Conservation (phyloP, 2,888 invertebrate genomes). For the Synergus itoensis region DNA sequence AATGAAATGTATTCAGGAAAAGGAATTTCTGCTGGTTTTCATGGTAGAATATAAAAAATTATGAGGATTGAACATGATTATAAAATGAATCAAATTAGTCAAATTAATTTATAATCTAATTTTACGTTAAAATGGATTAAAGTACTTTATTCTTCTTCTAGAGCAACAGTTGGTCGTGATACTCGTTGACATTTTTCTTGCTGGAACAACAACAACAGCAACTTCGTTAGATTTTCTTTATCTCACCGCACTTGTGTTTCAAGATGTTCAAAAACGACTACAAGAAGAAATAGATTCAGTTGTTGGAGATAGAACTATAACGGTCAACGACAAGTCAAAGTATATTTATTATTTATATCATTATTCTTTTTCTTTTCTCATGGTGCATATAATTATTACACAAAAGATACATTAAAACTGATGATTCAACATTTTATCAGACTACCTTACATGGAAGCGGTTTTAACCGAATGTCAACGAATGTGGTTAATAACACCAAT, state of each 20-base stretch:
- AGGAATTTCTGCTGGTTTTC: slow-evolving; percentile 73
- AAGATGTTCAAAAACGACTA: slow-evolving; percentile 81
- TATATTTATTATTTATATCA: slow-evolving; percentile 60
- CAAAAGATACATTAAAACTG: too few relatives aligned
- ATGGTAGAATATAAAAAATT: slow-evolving; percentile 71
- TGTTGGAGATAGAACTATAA: slow-evolving; percentile 77
- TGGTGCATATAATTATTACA: too few relatives aligned
- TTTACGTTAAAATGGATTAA: not conserved
- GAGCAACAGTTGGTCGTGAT: slow-evolving; percentile 84
- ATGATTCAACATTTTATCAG: slow-evolving; percentile 59
- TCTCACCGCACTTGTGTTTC: slow-evolving; percentile 81
- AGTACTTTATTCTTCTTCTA: slow-evolving; percentile 69
- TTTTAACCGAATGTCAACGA: slow-evolving; percentile 78
- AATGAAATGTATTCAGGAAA: slow-evolving; percentile 80
- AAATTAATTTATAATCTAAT: not conserved
- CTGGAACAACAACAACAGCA: slow-evolving; percentile 83
- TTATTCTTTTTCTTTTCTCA: too few relatives aligned
- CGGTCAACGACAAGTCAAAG: slow-evolving; percentile 78
- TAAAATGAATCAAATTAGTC: too few relatives aligned
- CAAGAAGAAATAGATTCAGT: slow-evolving; percentile 80
- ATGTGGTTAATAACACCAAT: slow-evolving; percentile 77
- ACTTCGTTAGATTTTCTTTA: slow-evolving; percentile 82
- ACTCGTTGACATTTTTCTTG: slow-evolving; percentile 84
- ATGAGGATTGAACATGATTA: too few relatives aligned
- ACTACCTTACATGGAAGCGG: slow-evolving; percentile 79